Base-by-base conservation (phyloP, 2,113 vertebrate genomes). In the Neogale vison region DNA sequence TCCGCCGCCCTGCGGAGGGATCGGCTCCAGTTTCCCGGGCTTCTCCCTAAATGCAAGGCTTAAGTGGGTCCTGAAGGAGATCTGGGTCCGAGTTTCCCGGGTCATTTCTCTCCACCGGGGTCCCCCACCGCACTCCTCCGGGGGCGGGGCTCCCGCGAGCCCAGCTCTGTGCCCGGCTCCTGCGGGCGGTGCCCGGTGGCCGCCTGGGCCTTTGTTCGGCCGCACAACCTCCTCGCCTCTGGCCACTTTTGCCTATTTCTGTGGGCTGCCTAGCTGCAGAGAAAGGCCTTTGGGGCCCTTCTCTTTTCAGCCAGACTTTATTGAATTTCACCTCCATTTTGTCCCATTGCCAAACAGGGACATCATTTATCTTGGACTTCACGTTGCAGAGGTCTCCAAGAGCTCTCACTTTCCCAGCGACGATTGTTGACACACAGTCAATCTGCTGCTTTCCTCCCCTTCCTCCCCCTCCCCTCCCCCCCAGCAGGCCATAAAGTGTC, bases 371-470 rank as follows among this genome's bases (percentile, higher is more conserved):
- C 99, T 98, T 98, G 97, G 98, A 98, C 98, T 98, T 98, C 98
- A 98, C 96, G 98, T 98, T 98, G 98, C 94, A 94, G 98, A 98
- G 99, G 99, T 99, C 98, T 99, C 98, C 98, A 98, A 98, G 99
- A 98, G 99, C 99, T 98, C 98, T 98, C 98, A 99, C 99, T 99
- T 99, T 98, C 99, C 99, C 99, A 99, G 99, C 99, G 99, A 99
- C 99, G 99, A 99, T 99, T 99, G 99, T 99, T 99, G 99, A 99
- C 99, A 99, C 99, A 99, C 98, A 99, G 99, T 99, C 99, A 99
- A 99, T 99, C 99, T 99, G 99, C 91, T 98, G 98, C 98, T 98
- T 98, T 98, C 98, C 98, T 98, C 97, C 97, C 97, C 12, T 97
- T 52, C 50, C 4, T 5, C 15, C 50, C 15, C 15, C 15, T 96